A percentile compares a stretch with the other conserved stretches of the same genome.
phyloP scores from a whole-genome alignment of 2,888 invertebrate species.

The Harpagoxenus sublaevis region DNA sequence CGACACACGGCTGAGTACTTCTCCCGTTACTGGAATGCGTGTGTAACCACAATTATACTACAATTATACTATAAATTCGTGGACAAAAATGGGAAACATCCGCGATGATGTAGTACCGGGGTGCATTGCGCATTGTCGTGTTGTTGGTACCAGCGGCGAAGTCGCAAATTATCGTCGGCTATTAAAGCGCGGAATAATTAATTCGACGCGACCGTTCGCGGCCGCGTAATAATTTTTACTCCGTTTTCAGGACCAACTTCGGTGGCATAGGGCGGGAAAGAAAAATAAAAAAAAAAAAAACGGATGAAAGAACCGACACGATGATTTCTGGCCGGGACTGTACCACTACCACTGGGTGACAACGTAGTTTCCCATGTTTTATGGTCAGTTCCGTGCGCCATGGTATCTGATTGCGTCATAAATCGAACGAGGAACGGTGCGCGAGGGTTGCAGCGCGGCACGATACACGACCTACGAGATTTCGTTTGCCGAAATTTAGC shows the following conservation, averaged over 20 bases:
- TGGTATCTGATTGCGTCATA: constrained; percentile 84
- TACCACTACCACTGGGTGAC: constrained; percentile 78
- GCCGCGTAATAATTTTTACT: constrained; percentile 68
- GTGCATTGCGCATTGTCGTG: constrained; percentile 7
- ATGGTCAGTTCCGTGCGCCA: constrained; percentile 82
- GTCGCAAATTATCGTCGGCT: constrained; percentile 48
- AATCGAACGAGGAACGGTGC: constrained; percentile 80
- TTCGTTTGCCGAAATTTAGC: constrained; percentile 78
- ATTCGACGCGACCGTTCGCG: constrained; percentile 56
- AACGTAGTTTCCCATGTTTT: constrained; percentile 83
- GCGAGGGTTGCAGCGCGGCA: constrained; percentile 69
- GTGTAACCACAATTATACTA: constrained; percentile 17
- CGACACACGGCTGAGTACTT: constrained; percentile 36
- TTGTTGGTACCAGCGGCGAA: constrained; percentile 1
- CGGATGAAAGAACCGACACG: constrained; percentile 37
- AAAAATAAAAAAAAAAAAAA: constrained; percentile 61
- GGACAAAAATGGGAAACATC: constrained; percentile 27
- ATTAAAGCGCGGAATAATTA: constrained; percentile 54
- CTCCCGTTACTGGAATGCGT: not conserved
- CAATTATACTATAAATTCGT: constrained; percentile 39
- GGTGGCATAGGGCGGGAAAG: constrained; percentile 7
- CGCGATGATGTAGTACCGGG: constrained; percentile 26
- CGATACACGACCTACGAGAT: constrained; percentile 78
- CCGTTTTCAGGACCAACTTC: constrained; percentile 40
- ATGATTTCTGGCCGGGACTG: constrained; percentile 73